phyloP scores from a whole-genome alignment of 2,113 vertebrate species.

The Chaetodon auriga region DNA sequence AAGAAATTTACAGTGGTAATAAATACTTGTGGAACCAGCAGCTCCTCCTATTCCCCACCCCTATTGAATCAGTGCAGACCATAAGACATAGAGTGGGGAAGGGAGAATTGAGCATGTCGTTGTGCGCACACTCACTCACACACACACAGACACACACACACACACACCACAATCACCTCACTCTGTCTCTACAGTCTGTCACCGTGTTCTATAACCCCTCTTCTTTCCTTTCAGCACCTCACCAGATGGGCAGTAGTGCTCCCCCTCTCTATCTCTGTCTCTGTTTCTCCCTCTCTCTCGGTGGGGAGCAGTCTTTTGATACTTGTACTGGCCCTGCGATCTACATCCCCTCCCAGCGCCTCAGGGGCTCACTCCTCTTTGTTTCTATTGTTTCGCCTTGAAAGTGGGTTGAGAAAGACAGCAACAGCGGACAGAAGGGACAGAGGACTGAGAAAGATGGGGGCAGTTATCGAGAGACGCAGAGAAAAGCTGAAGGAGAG shows the following conservation, averaged over 20 bases:
- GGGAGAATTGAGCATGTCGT: constrained; percentile 15
- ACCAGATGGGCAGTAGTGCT: constrained; percentile 81
- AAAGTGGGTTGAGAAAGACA: constrained; percentile 81
- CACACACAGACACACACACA: constrained; percentile 13
- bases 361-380: constrained; percentile 70
- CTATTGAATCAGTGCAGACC: not conserved
- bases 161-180: constrained; percentile 21
- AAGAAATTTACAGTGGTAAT: not conserved
- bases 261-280: constrained; percentile 36
- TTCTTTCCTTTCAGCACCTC: constrained; percentile 55
- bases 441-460: constrained; percentile 26
- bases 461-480: constrained; percentile 33
- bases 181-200: constrained; percentile 49
- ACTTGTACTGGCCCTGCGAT: constrained; percentile 67
- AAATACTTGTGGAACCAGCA: not conserved
- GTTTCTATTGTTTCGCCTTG: constrained; percentile 77
- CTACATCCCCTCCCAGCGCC: constrained; percentile 69
- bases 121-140: constrained; percentile 1
- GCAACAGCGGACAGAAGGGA: constrained; percentile 59
- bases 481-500: constrained; percentile 15
- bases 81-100: constrained; percentile 18
- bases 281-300: constrained; percentile 43
- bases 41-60: not conserved
- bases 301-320: constrained; percentile 77
- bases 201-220: constrained; percentile 22